phyloP scores from a whole-genome alignment of 2,797 vertebrate species.

The Anguilla marmorata region DNA sequence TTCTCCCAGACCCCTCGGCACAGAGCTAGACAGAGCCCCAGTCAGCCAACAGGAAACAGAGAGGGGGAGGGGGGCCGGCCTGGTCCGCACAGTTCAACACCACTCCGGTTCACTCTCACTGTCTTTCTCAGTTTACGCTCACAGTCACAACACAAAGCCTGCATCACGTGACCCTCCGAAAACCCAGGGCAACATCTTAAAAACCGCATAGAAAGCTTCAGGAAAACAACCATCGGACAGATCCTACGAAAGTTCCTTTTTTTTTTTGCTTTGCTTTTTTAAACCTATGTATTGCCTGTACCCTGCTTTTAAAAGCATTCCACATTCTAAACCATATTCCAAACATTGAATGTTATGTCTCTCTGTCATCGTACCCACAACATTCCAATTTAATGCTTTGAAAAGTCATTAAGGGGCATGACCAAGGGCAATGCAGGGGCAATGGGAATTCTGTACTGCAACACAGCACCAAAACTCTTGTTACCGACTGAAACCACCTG shows the following conservation, averaged over 20 bases:
- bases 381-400: not conserved
- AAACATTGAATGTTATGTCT: not conserved
- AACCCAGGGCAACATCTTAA: not conserved
- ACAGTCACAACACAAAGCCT: not conserved
- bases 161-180: not conserved
- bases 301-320: not conserved
- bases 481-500: not conserved
- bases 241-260: no score
- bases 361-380: not conserved
- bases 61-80: not conserved
- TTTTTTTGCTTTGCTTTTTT: not conserved
- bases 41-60: not conserved
- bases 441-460: not conserved
- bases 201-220: not conserved
- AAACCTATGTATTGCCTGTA: not conserved
- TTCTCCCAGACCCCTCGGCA: not conserved
- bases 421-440: not conserved
- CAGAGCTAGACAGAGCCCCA: not conserved
- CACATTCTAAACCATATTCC: not conserved
- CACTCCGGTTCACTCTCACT: not conserved
- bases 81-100: not conserved
- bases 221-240: no score
- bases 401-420: not conserved
- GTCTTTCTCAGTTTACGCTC: not conserved
- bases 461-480: not conserved